phyloP scores from a whole-genome alignment of 1,140 invertebrate species.

The Chlorops oryzae region DNA sequence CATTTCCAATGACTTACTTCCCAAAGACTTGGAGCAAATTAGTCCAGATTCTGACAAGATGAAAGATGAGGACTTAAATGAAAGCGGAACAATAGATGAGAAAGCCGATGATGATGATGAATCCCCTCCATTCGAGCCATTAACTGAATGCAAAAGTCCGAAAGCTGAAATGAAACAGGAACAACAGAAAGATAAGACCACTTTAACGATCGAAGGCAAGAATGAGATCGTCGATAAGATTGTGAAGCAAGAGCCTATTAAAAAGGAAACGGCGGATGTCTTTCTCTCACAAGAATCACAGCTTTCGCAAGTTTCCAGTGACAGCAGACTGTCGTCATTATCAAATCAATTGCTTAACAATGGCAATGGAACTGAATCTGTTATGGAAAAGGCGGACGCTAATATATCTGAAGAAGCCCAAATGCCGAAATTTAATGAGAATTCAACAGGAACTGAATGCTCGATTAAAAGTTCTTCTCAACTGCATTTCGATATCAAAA shows the following conservation, averaged over 20 bases:
- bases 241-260: background rate
- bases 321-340: conserved; percentile 52
- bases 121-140: conserved; percentile 61
- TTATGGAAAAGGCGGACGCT: conserved; percentile 17
- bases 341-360: conserved; percentile 19
- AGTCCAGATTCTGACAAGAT: conserved; percentile 68
- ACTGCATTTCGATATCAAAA: conserved; percentile 44
- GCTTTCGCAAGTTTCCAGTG: conserved; percentile 56
- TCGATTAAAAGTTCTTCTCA: conserved; percentile 15
- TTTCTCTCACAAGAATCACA: conserved; percentile 50
- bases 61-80: conserved; percentile 39
- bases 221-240: background rate
- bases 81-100: conserved; percentile 38
- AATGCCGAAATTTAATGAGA: conserved; percentile 44
- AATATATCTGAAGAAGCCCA: conserved; percentile 45
- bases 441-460: conserved; percentile 25
- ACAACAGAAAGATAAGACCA: background rate
- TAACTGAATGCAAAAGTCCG: conserved; percentile 44
- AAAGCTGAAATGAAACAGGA: background rate
- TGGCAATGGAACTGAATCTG: conserved; percentile 15
- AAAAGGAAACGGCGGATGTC: conserved; percentile 17
- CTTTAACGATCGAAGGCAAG: background rate
- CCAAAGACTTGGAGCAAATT: conserved; percentile 69
- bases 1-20: conserved; percentile 57
- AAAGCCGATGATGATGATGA: conserved; percentile 60